phyloP scores from a whole-genome alignment of 23 tunicate genomes.

The Ascidia mentula region DNA sequence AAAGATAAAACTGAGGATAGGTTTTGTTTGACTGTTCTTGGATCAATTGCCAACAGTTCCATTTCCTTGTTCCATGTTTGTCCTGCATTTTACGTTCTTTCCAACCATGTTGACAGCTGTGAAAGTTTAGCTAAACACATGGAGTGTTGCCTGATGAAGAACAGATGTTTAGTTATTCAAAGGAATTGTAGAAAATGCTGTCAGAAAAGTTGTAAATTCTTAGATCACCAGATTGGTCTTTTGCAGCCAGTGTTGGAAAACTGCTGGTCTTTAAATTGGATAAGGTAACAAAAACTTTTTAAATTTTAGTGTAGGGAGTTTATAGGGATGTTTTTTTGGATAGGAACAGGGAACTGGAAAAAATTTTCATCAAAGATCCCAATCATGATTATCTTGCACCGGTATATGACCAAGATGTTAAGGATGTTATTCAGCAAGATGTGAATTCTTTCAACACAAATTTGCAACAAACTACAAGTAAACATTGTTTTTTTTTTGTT shows the following conservation, averaged over 20 bases:
- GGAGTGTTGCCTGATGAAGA: background rate
- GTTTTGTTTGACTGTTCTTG: background rate
- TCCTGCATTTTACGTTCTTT: background rate
- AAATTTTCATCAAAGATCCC: background rate
- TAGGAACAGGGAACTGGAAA: background rate
- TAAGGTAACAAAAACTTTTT: background rate
- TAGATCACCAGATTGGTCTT: background rate
- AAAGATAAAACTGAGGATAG: no score
- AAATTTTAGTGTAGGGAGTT: background rate
- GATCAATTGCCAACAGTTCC: background rate
- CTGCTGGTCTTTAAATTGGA: background rate
- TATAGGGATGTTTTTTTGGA: background rate
- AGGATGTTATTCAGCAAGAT: background rate
- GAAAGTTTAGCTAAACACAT: background rate
- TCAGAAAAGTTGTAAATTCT: background rate
- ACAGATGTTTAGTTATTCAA: background rate
- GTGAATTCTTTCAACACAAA: no score
- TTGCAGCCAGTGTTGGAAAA: background rate
- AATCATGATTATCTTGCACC: background rate
- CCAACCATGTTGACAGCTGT: background rate
- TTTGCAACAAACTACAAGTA: no score
- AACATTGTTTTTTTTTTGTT: no score
- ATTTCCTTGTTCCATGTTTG: background rate
- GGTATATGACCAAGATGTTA: background rate
- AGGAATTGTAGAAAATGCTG: background rate